Evolutionary conservation across 2,113 vertebrate species (phyloP).

Genomic region (Nibea albiflora): DNA sequence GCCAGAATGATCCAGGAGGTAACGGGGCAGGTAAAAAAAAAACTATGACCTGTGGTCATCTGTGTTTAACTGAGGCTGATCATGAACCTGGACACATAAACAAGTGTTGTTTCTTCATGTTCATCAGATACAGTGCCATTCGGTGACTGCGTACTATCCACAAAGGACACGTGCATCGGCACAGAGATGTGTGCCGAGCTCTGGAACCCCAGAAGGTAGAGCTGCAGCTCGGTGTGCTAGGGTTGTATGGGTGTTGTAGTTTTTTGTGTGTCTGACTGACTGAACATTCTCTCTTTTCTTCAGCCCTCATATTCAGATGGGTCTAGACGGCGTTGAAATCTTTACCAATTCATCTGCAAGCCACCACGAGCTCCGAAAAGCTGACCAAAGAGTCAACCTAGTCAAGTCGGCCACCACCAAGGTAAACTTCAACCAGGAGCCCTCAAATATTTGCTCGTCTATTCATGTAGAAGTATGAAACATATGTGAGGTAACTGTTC

Average conservation of each 20-base stretch:
- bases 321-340: conserved; percentile 94
- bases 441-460: background rate
- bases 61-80: background rate
- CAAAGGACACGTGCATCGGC: conserved; percentile 92
- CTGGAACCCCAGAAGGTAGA: conserved; percentile 92
- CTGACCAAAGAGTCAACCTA: conserved; percentile 88
- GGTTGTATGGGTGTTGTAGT: background rate
- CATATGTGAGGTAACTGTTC: background rate
- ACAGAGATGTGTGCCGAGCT: conserved; percentile 94
- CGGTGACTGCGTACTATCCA: conserved; percentile 93
- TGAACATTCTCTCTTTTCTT: conserved; percentile 6
- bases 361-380: conserved; percentile 94
- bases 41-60: background rate
- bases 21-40: conserved; percentile 89
- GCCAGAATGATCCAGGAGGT: conserved; percentile 90
- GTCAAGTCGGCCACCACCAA: conserved; percentile 91
- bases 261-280: background rate
- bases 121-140: conserved; percentile 90
- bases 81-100: background rate
- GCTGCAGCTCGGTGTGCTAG: background rate
- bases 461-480: background rate
- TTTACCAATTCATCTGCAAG: conserved; percentile 95
- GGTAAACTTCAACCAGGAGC: conserved; percentile 74
- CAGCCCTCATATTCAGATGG: conserved; percentile 95
- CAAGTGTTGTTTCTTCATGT: background rate